Percentiles rank a stretch among this genome's conserved stretches.
These are phyloP conservation scores for Caerostris darwini DNA, from an alignment of 1,140 invertebrate species.

Conservation along the genomic window DNA sequence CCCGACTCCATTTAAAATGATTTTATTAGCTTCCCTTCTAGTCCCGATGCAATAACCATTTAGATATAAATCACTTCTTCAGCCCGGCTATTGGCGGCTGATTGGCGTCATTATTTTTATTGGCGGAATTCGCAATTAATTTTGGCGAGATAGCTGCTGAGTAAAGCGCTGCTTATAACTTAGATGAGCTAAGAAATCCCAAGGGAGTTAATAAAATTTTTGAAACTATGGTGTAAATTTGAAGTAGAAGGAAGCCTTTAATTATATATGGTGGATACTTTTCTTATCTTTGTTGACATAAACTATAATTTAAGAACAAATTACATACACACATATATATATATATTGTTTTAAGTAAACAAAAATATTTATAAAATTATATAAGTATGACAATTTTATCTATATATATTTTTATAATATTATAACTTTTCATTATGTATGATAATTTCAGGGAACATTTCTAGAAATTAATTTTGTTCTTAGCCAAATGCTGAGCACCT, in stretches of 20 bases:
- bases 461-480: no score
- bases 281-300: not conserved
- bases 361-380: no score
- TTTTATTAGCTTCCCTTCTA: conserved; percentile 42
- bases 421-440: no score
- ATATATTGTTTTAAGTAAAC: no score
- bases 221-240: not conserved
- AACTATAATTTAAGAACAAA: not conserved
- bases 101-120: conserved; percentile 67
- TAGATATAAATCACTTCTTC: conserved; percentile 65
- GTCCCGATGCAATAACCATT: conserved; percentile 50
- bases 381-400: no score
- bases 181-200: not conserved
- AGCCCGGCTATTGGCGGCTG: conserved; percentile 12
- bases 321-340: no score
- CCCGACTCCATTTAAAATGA: conserved; percentile 45
- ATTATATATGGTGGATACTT: not conserved
- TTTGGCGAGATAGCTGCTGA: conserved; percentile 45
- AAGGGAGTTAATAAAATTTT: conserved; percentile 11
- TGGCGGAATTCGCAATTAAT: conserved; percentile 59
- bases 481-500: no score
- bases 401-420: no score
- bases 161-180: not conserved
- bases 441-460: no score
- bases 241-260: not conserved